phyloP scores from a whole-genome alignment of 2,888 invertebrate species.

The Calephelis perditalis region DNA sequence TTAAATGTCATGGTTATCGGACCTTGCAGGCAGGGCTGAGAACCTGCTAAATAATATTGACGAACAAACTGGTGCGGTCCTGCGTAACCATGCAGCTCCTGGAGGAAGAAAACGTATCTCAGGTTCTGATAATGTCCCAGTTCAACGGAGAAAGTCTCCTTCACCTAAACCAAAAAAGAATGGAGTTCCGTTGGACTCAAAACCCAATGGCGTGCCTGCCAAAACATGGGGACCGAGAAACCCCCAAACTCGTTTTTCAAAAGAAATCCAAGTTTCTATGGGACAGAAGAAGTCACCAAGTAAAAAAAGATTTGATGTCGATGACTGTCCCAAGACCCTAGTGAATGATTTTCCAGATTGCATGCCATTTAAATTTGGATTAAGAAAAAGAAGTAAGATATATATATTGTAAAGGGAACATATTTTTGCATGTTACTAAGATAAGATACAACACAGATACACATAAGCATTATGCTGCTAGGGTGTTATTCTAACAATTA shows the following conservation, averaged over 20 bases:
- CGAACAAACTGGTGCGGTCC: constrained; percentile 83
- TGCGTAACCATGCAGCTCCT: constrained; percentile 58
- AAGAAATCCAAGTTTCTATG: constrained; percentile 35
- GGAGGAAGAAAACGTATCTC: constrained; percentile 40
- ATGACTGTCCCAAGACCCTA: constrained; percentile 48
- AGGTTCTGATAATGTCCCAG: constrained; percentile 37
- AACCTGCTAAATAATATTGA: constrained; percentile 85
- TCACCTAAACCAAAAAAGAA: constrained; percentile 40
- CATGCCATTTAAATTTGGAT: constrained; percentile 34
- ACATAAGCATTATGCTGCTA: too few relatives aligned
- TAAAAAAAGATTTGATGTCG: constrained; percentile 38
- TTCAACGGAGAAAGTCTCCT: constrained; percentile 39
- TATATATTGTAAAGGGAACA: not conserved
- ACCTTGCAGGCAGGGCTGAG: constrained; percentile 86
- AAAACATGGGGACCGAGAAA: constrained; percentile 36
- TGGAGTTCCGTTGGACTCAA: constrained; percentile 39
- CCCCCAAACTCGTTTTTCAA: constrained; percentile 33
- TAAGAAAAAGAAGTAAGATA: constrained; percentile 53
- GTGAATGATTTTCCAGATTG: constrained; percentile 44
- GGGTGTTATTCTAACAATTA: too few relatives aligned
- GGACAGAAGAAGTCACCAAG: constrained; percentile 32
- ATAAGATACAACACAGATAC: too few relatives aligned
- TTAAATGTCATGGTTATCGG: constrained; percentile 85
- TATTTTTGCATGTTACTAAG: too few relatives aligned
- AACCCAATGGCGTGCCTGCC: constrained; percentile 35